phyloP scores from a whole-genome alignment of 2,113 vertebrate genomes.

The Dromaius novaehollandiae region DNA sequence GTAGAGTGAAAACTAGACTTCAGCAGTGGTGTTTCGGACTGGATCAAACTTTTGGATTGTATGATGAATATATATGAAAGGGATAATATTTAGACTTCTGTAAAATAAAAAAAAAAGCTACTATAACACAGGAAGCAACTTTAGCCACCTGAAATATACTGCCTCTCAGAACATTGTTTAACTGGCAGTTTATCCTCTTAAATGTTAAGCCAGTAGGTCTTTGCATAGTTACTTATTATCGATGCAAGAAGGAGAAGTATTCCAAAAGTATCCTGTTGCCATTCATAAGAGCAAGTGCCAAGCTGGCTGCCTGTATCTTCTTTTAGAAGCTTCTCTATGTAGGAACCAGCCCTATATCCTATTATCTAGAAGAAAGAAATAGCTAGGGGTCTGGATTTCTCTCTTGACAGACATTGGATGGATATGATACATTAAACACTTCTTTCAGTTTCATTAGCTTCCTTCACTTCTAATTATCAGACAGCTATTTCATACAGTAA shows the following conservation, averaged over 20 bases:
- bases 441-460: neutral
- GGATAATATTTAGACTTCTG: neutral
- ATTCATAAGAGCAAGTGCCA: neutral
- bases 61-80: neutral
- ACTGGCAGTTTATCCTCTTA: neutral
- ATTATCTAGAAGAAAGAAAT: neutral
- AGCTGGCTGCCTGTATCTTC: neutral
- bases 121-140: neutral
- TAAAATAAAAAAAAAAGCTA: neutral
- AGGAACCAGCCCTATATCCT: neutral
- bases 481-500: neutral
- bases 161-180: neutral
- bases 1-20: neutral
- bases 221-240: neutral
- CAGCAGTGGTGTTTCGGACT: neutral
- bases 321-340: neutral
- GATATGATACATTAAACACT: neutral
- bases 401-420: neutral
- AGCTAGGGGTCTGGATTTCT: neutral
- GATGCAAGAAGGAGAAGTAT: neutral
- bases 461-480: neutral
- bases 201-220: neutral
- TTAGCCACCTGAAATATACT: neutral
- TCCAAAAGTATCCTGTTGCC: neutral
- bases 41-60: neutral